These are phyloP conservation scores for Nephotettix cincticeps DNA, from an alignment of 1,140 invertebrate species.

Conservation along the genomic window DNA sequence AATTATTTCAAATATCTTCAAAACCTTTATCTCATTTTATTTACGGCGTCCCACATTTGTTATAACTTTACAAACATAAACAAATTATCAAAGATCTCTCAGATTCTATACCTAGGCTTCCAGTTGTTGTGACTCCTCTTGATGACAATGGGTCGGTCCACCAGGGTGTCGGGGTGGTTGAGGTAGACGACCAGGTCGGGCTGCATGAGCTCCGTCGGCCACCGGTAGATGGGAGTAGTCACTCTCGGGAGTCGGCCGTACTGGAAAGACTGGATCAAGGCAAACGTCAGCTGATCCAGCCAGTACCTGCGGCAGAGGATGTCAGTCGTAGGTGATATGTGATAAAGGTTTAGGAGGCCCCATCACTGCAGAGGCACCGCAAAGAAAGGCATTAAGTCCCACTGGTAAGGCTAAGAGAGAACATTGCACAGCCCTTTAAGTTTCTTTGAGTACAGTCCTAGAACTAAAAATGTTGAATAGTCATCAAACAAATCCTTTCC, in stretches of 20 bases:
- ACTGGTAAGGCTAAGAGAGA: too few species aligned
- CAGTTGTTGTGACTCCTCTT: neutral
- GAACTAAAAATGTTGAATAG: too few species aligned
- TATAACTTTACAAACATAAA: neutral
- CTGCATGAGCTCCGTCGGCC: neutral
- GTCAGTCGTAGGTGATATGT: too few species aligned
- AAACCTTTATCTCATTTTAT: neutral
- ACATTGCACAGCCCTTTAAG: too few species aligned
- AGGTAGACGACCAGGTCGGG: neutral
- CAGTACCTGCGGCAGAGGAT: neutral
- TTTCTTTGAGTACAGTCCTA: too few species aligned
- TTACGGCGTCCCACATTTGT: neutral
- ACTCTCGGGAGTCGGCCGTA: neutral
- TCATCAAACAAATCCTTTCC: too few species aligned
- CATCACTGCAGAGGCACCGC: too few species aligned
- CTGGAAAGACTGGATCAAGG: neutral
- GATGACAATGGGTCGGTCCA: neutral
- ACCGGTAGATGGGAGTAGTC: neutral
- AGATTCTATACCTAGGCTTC: neutral
- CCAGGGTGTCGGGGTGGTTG: neutral
- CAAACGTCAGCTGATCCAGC: constrained; percentile 5
- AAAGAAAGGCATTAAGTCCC: too few species aligned
- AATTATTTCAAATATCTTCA: neutral
- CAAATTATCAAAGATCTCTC: neutral
- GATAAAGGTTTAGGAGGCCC: too few species aligned